These are phyloP conservation scores for Gadopsis marmoratus DNA, from an alignment of 2,797 vertebrate species.

Conservation along the genomic window DNA sequence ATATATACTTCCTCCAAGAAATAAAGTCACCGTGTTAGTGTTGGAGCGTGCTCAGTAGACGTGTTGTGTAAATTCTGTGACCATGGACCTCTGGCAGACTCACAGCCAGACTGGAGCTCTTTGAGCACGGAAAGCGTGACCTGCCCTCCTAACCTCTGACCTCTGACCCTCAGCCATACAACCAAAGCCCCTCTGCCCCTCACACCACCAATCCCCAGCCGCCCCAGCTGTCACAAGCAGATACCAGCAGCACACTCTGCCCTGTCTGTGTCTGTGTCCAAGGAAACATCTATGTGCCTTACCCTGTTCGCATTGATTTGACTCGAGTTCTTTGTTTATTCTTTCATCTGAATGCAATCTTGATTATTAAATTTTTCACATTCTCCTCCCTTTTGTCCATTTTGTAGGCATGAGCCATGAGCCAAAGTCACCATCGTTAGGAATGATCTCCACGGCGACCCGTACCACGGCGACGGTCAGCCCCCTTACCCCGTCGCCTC, in stretches of 20 bases:
- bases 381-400: conserved; percentile 72
- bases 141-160: conserved; percentile 76
- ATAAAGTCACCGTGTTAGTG: background rate
- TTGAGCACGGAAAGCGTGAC: conserved; percentile 59
- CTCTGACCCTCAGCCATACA: conserved; percentile 61
- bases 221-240: conserved; percentile 78
- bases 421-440: conserved; percentile 99
- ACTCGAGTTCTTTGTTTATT: conserved; percentile 14
- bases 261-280: conserved; percentile 28
- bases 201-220: conserved; percentile 45
- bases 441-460: conserved; percentile 98
- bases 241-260: conserved; percentile 56
- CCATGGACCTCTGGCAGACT: conserved; percentile 57
- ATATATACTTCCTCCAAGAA: conserved; percentile 4
- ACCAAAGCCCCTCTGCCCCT: conserved; percentile 60
- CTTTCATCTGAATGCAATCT: conserved; percentile 27
- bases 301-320: conserved; percentile 5
- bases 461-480: conserved; percentile 98
- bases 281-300: conserved; percentile 21
- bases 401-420: conserved; percentile 99
- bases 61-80: conserved; percentile 42
- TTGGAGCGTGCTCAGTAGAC: conserved; percentile 44
- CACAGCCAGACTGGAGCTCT: conserved; percentile 62
- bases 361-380: conserved; percentile 46
- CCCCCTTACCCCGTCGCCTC: conserved; percentile 96